phyloP scores from a whole-genome alignment of 2,113 vertebrate genomes.

The Coreoperca whiteheadi region DNA sequence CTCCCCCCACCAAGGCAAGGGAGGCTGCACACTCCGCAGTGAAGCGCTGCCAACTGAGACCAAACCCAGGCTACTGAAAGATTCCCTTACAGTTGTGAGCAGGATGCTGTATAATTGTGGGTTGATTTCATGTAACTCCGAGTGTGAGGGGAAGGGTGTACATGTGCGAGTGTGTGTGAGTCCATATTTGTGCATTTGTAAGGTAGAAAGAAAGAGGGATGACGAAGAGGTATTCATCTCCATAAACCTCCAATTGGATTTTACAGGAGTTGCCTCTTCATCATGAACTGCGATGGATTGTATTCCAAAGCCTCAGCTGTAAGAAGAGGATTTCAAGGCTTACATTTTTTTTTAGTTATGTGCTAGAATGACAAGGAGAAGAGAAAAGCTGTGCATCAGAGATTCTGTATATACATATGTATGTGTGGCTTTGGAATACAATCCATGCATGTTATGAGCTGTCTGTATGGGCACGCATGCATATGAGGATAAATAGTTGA shows the following conservation, averaged over 20 bases:
- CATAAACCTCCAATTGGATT: conserved; percentile 69
- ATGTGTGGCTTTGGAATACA: conserved; percentile 24
- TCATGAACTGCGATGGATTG: conserved; percentile 60
- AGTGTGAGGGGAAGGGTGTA: conserved; percentile 34
- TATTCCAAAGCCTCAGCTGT: conserved; percentile 54
- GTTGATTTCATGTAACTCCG: conserved; percentile 48
- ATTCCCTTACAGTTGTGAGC: conserved; percentile 52
- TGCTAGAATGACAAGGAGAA: conserved; percentile 27
- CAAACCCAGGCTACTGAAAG: conserved; percentile 52
- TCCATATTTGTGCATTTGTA: conserved; percentile 7
- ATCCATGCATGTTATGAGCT: neutral
- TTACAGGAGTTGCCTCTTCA: conserved; percentile 70
- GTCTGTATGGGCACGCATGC: conserved; percentile 7
- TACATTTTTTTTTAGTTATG: conserved; percentile 39
- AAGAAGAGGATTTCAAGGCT: conserved; percentile 64
- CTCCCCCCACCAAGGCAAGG: conserved; percentile 60
- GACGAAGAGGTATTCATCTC: conserved; percentile 50
- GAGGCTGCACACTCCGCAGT: conserved; percentile 72
- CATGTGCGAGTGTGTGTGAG: conserved; percentile 18
- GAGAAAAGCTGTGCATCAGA: conserved; percentile 27
- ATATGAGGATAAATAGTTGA: conserved; percentile 32
- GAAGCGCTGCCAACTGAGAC: conserved; percentile 72
- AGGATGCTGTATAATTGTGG: conserved; percentile 57
- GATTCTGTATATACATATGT: conserved; percentile 38
- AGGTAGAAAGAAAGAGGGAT: conserved; percentile 15